These are phyloP conservation scores for Fragum fragum DNA, from an alignment of 2,888 invertebrate genomes.

Conservation along the genomic window DNA sequence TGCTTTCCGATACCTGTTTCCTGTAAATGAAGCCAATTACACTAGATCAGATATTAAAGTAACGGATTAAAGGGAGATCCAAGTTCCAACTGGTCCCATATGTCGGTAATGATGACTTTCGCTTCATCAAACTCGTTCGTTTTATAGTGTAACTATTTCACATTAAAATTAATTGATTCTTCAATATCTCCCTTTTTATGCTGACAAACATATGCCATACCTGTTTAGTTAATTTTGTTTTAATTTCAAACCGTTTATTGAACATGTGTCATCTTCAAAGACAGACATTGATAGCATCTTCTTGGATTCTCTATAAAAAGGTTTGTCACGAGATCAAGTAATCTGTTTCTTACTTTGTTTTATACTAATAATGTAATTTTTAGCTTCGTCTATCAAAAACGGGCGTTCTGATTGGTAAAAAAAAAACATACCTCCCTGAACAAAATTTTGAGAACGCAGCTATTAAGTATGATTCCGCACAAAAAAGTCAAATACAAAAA, in stretches of 20 bases:
- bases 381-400: too few relatives aligned
- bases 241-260: neutral
- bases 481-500: too few relatives aligned
- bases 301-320: neutral
- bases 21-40: neutral
- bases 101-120: neutral
- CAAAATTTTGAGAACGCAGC: too few relatives aligned
- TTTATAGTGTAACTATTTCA: neutral
- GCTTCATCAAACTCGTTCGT: neutral
- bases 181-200: slow-evolving; percentile 2
- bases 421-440: too few relatives aligned
- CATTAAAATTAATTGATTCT: slow-evolving; percentile 3
- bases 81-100: slow-evolving; percentile 10
- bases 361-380: too few relatives aligned
- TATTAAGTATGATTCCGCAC: too few relatives aligned
- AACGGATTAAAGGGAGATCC: neutral
- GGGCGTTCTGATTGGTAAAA: too few relatives aligned
- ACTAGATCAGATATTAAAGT: slow-evolving; percentile 5
- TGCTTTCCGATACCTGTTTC: too few relatives aligned
- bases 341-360: too few relatives aligned
- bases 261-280: neutral
- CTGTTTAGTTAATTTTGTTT: neutral
- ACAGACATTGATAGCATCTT: neutral
- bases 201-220: slow-evolving; percentile 1
- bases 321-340: too few relatives aligned